Evolutionary conservation across 2,888 invertebrate species (phyloP), one percentile per base, ranked within the genome.

Genomic region (Osedax fenrisi): DNA sequence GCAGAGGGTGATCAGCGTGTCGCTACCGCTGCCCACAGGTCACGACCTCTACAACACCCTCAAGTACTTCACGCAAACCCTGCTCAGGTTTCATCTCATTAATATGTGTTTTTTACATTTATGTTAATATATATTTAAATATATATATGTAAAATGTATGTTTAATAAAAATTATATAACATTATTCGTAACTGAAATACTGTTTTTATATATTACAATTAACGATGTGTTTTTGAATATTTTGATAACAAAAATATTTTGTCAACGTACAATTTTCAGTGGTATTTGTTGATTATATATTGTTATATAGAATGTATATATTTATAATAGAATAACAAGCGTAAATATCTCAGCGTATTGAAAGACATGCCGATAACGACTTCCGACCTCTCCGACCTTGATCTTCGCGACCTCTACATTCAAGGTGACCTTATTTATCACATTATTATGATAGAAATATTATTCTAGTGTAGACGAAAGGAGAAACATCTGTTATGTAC

Each of bases 31-130:
- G 80, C 97, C 97, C 61, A 92, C 93, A 76, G 96, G 96, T 78
- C 88, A 90, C 77, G 98, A 98, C 86, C 92, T 98, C 85, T 94
- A 94, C 78, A 95, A 94, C 86, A 96, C 95, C 75, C 89, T 98
- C 82, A 94, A 96, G 85, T 96, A 95, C 86, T 97, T 98, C 87
- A 93, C 95, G 68, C 94, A 95, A 87, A 95, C 94, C 62, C 87
- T 98, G 78, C 88, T 97, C 80, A 92, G 86, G 97, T 97, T 41
- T 41, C 41, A 41, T 41, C 5, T 41, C 41, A 41, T 41, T 41
- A 10, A 41, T 41, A 41, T 41, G 5, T 17, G 41, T n/a, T n/a
- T n/a, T n/a, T n/a, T n/a, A n/a, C n/a, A n/a, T n/a, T 41, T 41
- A 10, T 10, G 10, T 41, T 10, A 41, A 41, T 41, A 41, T 41